Conservation (phyloP, 2,888 invertebrate species). For the Amorpha juglandis region DNA sequence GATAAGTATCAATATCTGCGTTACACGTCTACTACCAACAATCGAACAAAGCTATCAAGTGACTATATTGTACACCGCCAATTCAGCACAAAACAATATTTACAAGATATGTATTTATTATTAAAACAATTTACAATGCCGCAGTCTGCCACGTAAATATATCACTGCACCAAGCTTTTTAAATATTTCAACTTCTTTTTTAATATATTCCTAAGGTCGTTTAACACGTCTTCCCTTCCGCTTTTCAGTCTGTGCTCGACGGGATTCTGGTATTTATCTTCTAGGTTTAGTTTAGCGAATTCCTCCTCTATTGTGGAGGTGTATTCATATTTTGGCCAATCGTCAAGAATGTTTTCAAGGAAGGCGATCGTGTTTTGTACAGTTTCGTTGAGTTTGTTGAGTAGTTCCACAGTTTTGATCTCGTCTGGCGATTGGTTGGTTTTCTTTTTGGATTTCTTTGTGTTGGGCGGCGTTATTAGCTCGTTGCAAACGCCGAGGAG, state of each 20-base stretch:
- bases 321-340: conserved; percentile 66
- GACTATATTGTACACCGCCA: background rate
- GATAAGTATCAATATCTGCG: background rate
- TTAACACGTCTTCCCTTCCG: conserved; percentile 79
- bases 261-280: conserved; percentile 63
- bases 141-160: conserved; percentile 7
- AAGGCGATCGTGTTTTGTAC: conserved; percentile 62
- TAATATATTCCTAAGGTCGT: conserved; percentile 80
- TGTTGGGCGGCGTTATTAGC: conserved; percentile 73
- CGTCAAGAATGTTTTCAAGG: conserved; percentile 71
- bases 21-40: conserved; percentile 11
- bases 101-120: conserved; percentile 60
- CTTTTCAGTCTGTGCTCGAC: conserved; percentile 74
- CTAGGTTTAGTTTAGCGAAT: conserved; percentile 64
- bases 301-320: conserved; percentile 62
- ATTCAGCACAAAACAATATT: conserved; percentile 42
- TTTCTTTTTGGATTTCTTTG: conserved; percentile 85
- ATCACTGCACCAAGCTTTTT: conserved; percentile 53
- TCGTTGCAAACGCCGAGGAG: conserved; percentile 84
- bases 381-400: conserved; percentile 62
- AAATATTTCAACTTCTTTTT: conserved; percentile 83
- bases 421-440: conserved; percentile 75
- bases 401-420: conserved; percentile 58
- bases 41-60: background rate
- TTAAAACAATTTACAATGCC: conserved; percentile 33